Base-by-base conservation (phyloP, 2,113 vertebrate species). In the Oreocharis arfaki region DNA sequence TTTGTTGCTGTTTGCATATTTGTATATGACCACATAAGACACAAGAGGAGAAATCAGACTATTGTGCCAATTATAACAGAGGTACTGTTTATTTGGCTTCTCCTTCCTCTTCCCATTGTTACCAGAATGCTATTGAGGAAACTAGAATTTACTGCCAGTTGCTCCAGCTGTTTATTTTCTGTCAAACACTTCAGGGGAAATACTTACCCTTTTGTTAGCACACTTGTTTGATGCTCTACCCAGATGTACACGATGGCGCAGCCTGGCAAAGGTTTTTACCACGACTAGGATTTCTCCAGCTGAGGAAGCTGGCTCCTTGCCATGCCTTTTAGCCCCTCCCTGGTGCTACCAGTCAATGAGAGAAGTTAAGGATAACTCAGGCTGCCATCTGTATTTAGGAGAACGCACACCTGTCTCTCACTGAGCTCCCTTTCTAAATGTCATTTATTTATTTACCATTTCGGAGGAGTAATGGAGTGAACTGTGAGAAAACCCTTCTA, bases 101-200 rank as follows among this genome's bases (percentile, higher is more conserved):
- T 93, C 67, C 90, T 93, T 93, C 87, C 87, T 90, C 73, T 93
- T 91, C 52, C 73, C 81, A 87, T 95, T 97, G 87, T 91, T 84
- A 95, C 10, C 41, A 65, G 75, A 84, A 91, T 32, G 42, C 63
- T 94, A 75, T 28, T 86, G 89, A 87, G 87, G 94, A 93, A 96
- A 93, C 53, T 52, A 24, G 80, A 71, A 88, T 74, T 92, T 84
- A 90, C 53, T 68, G 56, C 87, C 47, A 68, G 76, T 84, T 79
- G 53, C 56, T 94, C 39, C 56, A 80, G 87, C 52, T 95, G 87
- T 81, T 96, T 90, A 56, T 80, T 90, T 92, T 89, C 87, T 86
- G n/a, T 63, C 79, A 89, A 59, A 44, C 1, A 3, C 59, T 84
- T 88, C 59, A 93, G 47, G 28, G 71, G 46, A 89, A 92, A 70